Percentiles rank a stretch among this genome's conserved stretches.
These are phyloP conservation scores for Seladonia tumulorum DNA, from an alignment of 2,888 invertebrate species.

Conservation along the genomic window DNA sequence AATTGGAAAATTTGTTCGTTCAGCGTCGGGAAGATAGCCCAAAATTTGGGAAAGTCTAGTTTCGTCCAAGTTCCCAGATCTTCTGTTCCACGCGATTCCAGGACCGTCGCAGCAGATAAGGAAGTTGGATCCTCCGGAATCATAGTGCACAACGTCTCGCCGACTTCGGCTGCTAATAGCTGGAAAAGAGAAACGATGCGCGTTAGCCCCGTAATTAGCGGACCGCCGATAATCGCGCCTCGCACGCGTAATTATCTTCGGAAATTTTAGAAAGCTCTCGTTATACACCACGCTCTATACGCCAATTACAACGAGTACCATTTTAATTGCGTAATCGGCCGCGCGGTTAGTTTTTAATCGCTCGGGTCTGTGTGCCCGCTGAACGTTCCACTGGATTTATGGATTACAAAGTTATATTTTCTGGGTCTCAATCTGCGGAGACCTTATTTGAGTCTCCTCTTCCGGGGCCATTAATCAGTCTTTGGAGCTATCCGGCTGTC, in stretches of 20 bases:
- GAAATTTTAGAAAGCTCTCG: constrained; percentile 66
- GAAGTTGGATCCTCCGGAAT: constrained; percentile 51
- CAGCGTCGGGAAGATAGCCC: not conserved
- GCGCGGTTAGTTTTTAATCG: constrained; percentile 42
- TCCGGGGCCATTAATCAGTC: constrained; percentile 1
- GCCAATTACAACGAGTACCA: constrained; percentile 54
- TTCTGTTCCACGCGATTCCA: not conserved
- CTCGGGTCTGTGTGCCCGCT: not conserved
- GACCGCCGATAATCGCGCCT: constrained; percentile 45
- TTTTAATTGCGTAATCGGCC: constrained; percentile 61
- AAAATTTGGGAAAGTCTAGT: not conserved
- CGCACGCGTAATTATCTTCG: constrained; percentile 56
- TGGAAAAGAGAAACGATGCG: constrained; percentile 61
- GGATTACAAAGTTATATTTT: not conserved
- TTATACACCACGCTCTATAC: constrained; percentile 27
- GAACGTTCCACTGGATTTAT: not conserved
- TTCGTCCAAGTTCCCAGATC: not conserved
- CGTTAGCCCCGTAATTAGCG: constrained; percentile 58
- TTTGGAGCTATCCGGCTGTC: not conserved
- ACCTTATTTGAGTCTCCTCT: not conserved
- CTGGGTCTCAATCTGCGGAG: not conserved
- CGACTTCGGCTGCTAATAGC: constrained; percentile 45
- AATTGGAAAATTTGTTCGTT: not conserved
- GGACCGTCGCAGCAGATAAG: constrained; percentile 9
- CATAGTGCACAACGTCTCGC: not conserved